Conservation (phyloP, 2,888 invertebrate species). For the Caenorhabditis sp. region DNA sequence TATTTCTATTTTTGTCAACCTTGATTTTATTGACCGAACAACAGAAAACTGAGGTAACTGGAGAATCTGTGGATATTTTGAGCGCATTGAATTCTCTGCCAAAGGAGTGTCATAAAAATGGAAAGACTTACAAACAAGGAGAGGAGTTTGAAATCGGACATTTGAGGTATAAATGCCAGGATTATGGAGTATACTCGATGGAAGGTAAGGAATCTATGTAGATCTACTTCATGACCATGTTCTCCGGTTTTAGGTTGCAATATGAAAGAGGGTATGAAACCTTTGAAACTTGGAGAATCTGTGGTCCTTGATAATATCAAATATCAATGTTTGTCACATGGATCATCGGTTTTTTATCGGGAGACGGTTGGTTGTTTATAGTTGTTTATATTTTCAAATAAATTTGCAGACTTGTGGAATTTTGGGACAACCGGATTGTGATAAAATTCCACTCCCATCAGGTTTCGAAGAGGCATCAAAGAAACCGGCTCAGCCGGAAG, state of each 20-base stretch:
- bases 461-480: slow-evolving; percentile 40
- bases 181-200: slow-evolving; percentile 52
- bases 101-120: slow-evolving; percentile 30
- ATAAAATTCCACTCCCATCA: slow-evolving; percentile 43
- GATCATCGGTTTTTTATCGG: slow-evolving; percentile 43
- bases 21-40: not conserved
- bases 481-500: slow-evolving; percentile 7
- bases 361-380: slow-evolving; percentile 51
- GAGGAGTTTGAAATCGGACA: slow-evolving; percentile 39
- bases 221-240: not conserved
- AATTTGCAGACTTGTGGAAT: slow-evolving; percentile 41
- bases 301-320: slow-evolving; percentile 38
- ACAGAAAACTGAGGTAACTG: not conserved
- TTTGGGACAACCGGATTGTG: slow-evolving; percentile 49
- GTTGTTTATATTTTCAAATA: too few species aligned
- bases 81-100: not conserved
- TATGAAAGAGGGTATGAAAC: slow-evolving; percentile 30
- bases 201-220: slow-evolving; percentile 26
- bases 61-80: not conserved
- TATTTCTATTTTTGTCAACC: slow-evolving; percentile 1
- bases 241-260: slow-evolving; percentile 34
- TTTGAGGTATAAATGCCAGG: slow-evolving; percentile 49
- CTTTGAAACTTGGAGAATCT: slow-evolving; percentile 39
- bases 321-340: slow-evolving; percentile 45
- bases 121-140: slow-evolving; percentile 36